A percentile compares a stretch with the other conserved stretches of the same genome.
Evolutionary conservation across 1,140 invertebrate genomes (phyloP).

Genomic region (Mylabris phalerata): DNA sequence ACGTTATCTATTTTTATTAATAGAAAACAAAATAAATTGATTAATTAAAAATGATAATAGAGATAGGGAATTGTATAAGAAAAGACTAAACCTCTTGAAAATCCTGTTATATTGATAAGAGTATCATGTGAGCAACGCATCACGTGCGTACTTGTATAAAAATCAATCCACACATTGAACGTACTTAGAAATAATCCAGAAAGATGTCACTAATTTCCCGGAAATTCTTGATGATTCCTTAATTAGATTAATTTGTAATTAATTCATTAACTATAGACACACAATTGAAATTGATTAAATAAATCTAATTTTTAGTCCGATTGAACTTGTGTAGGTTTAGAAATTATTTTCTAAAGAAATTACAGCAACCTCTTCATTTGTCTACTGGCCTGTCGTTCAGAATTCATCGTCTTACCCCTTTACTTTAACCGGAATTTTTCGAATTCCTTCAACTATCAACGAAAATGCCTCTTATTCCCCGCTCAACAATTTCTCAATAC

Average conservation of each 20-base stretch:
- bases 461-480: background rate
- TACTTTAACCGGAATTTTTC: slow-evolving; percentile 20
- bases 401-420: slow-evolving; percentile 30
- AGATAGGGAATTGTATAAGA: no score
- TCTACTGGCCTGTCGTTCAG: slow-evolving; percentile 18
- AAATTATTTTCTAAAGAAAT: no score
- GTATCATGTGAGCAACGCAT: slow-evolving; percentile 1
- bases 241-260: no score
- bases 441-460: slow-evolving; percentile 10
- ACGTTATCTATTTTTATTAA: no score
- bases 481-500: background rate
- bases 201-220: no score
- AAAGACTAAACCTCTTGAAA: background rate
- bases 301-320: background rate
- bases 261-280: no score
- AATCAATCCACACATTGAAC: no score
- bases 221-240: no score
- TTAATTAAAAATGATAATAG: no score
- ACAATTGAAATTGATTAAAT: background rate
- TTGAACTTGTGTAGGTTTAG: background rate
- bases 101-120: slow-evolving; percentile 2
- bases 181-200: no score
- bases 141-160: background rate
- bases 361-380: background rate
- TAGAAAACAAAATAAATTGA: no score